Conservation (phyloP, 2,888 invertebrate species). For the Meteorus colon region DNA sequence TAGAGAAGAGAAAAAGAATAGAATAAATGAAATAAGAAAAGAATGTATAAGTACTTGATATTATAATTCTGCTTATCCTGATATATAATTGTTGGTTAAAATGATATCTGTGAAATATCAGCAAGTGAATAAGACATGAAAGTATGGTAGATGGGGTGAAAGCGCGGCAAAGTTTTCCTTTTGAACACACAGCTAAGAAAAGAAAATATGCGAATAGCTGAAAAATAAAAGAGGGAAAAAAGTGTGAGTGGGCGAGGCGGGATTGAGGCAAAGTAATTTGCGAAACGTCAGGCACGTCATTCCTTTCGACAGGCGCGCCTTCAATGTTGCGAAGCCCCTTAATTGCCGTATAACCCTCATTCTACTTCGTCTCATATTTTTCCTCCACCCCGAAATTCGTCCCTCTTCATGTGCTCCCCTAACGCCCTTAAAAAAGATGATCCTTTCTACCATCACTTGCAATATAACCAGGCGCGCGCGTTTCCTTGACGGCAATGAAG, state of each 20-base stretch:
- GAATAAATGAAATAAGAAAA: background rate
- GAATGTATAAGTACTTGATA: background rate
- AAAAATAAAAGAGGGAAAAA: slow-evolving; percentile 28
- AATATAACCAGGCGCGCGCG: background rate
- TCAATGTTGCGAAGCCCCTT: slow-evolving; percentile 47
- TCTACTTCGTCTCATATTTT: slow-evolving; percentile 25
- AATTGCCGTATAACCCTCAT: slow-evolving; percentile 47
- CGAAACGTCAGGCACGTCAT: slow-evolving; percentile 58
- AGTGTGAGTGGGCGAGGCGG: slow-evolving; percentile 21
- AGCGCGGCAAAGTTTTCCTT: slow-evolving; percentile 5
- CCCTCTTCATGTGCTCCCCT: slow-evolving; percentile 14
- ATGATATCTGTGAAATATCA: background rate
- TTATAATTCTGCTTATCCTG: background rate
- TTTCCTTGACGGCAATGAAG: slow-evolving; percentile 39
- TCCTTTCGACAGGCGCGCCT: slow-evolving; percentile 55
- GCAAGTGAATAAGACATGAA: slow-evolving; percentile 1
- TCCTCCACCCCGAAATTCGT: slow-evolving; percentile 19
- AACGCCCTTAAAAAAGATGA: slow-evolving; percentile 44
- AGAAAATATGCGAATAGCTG: slow-evolving; percentile 6
- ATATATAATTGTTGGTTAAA: background rate
- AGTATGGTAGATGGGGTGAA: background rate
- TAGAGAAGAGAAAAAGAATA: slow-evolving; percentile 21
- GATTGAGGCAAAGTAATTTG: slow-evolving; percentile 59
- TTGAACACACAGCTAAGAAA: slow-evolving; percentile 30
- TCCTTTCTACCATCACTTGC: slow-evolving; percentile 14